These are phyloP conservation scores for Terrapene triunguis DNA, from an alignment of 2,113 vertebrate species.

Conservation along the genomic window DNA sequence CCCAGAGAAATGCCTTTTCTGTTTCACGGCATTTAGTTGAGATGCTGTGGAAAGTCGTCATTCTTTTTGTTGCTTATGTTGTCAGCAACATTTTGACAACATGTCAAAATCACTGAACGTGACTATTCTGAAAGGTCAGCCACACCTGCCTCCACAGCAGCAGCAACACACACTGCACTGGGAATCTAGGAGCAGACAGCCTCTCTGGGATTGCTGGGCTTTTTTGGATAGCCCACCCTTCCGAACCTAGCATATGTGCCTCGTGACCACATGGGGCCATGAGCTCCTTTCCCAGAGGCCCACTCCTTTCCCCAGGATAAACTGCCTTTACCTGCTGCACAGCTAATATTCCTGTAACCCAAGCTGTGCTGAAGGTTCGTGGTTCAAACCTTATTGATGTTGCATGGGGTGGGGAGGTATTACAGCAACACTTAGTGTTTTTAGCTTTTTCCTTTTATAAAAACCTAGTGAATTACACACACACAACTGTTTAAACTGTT, in stretches of 20 bases:
- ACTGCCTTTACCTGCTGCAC: background rate
- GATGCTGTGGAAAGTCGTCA: background rate
- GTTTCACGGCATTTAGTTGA: background rate
- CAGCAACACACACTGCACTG: rapidly evolving
- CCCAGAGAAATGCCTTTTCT: background rate
- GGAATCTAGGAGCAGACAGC: background rate
- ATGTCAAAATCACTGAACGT: background rate
- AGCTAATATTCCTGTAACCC: background rate
- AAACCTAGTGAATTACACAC: background rate
- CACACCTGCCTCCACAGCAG: background rate
- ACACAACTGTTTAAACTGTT: background rate
- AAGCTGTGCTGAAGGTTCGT: background rate
- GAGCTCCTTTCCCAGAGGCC: background rate
- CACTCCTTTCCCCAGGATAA: background rate
- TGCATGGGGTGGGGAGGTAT: background rate
- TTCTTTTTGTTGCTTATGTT: background rate
- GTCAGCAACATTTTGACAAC: background rate
- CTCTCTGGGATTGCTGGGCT: rapidly evolving
- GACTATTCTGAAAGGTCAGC: background rate
- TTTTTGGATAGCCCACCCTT: background rate
- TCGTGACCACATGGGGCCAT: rapidly evolving
- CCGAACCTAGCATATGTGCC: background rate
- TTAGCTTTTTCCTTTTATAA: background rate
- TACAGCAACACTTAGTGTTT: rapidly evolving
- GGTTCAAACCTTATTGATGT: rapidly evolving